Percentiles rank a stretch among this genome's conserved stretches.
Conservation (phyloP, 2,113 vertebrate genomes). For the Siphamia tubifer region DNA sequence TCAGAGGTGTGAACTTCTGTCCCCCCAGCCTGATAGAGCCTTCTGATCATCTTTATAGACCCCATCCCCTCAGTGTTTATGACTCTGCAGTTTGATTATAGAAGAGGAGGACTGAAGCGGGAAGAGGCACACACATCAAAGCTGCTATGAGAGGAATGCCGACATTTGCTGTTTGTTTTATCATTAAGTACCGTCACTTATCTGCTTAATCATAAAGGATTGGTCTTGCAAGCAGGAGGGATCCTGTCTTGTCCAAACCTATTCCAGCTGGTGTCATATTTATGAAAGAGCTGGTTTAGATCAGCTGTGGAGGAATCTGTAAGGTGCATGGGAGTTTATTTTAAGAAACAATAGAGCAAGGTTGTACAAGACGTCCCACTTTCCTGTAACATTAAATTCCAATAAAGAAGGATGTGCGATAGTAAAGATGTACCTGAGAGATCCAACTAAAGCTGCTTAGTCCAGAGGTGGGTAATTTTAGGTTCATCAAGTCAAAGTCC, state of each 20-base stretch:
- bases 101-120: conserved; percentile 25
- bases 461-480: too few relatives aligned
- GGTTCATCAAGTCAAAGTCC: too few relatives aligned
- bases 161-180: conserved; percentile 72
- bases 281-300: conserved; percentile 8
- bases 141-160: conserved; percentile 72
- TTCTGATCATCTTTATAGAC: conserved; percentile 69
- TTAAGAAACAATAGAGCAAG: not conserved
- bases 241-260: conserved; percentile 23
- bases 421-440: not conserved
- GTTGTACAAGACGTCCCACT: not conserved
- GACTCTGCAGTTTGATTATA: conserved; percentile 70
- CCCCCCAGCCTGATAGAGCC: conserved; percentile 59
- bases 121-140: conserved; percentile 68
- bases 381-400: conserved; percentile 9
- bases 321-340: conserved; percentile 19
- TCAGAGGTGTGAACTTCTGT: conserved; percentile 62
- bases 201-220: conserved; percentile 68
- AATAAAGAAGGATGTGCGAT: not conserved
- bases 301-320: conserved; percentile 7
- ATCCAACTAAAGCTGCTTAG: not conserved
- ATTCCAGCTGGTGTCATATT: conserved; percentile 32
- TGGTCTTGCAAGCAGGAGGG: conserved; percentile 45
- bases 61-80: conserved; percentile 59
- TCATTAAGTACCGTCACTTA: conserved; percentile 59